Conservation (phyloP, 2,797 vertebrate species). For the Coendou prehensilis region DNA sequence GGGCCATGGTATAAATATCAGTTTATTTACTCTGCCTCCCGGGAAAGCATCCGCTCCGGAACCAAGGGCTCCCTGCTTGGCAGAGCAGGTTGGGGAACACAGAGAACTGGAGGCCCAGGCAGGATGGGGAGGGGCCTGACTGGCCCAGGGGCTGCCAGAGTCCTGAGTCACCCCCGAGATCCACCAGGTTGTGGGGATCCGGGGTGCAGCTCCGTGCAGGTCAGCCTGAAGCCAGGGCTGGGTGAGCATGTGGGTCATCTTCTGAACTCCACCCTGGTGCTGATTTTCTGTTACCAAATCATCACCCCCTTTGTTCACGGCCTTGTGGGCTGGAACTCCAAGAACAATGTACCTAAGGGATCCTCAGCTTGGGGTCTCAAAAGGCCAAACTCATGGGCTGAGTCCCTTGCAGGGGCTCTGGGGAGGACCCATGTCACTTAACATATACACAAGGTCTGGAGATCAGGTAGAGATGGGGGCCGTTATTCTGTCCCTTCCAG, state of each 20-base stretch:
- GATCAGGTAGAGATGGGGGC: too few relatives aligned
- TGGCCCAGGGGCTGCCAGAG: background rate
- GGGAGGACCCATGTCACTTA: background rate
- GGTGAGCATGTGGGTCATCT: too few relatives aligned
- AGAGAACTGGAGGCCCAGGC: too few relatives aligned
- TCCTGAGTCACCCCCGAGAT: background rate
- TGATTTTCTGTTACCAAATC: background rate
- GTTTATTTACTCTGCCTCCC: conserved; percentile 55
- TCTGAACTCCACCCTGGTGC: background rate
- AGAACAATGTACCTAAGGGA: background rate
- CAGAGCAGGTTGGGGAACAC: accelerated
- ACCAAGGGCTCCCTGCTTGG: background rate
- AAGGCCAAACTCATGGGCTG: background rate
- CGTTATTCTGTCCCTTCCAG: background rate
- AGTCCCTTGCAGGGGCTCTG: background rate
- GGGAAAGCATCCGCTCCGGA: background rate
- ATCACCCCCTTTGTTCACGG: background rate
- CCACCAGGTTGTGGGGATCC: accelerated
- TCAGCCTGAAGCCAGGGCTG: background rate
- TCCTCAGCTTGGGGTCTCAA: background rate
- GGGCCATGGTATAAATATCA: conserved; percentile 9
- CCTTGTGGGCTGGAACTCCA: background rate
- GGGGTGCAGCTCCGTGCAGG: background rate
- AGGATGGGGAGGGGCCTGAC: accelerated
- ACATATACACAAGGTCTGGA: too few relatives aligned